Conservation (phyloP, 2,888 invertebrate species). For the Brachyopa scutellaris region DNA sequence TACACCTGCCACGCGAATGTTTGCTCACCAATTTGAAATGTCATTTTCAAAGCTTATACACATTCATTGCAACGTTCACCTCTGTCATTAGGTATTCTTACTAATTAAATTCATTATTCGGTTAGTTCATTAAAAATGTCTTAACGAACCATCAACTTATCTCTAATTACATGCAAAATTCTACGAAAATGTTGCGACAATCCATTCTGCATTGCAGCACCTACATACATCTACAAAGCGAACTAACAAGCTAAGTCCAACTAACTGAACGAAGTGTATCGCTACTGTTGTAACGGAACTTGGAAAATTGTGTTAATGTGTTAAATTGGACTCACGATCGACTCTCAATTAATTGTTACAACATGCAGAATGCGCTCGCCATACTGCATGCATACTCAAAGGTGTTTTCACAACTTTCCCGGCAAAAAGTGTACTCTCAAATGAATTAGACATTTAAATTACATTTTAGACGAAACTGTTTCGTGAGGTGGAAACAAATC, state of each 20-base stretch:
- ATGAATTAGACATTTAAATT: slow-evolving; percentile 49
- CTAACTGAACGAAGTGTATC: slow-evolving; percentile 32
- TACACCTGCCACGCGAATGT: too few relatives aligned
- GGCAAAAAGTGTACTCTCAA: background rate
- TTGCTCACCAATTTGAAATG: too few relatives aligned
- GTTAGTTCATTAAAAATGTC: slow-evolving; percentile 5
- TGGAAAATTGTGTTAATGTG: slow-evolving; percentile 58
- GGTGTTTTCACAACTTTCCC: slow-evolving; percentile 34
- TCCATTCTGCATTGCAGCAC: slow-evolving; percentile 5
- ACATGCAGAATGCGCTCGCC: slow-evolving; percentile 40
- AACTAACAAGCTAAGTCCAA: slow-evolving; percentile 15
- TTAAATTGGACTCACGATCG: slow-evolving; percentile 67
- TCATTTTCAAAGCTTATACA: too few relatives aligned
- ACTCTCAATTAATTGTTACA: slow-evolving; percentile 66
- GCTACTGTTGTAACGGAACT: slow-evolving; percentile 35
- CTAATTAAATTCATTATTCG: too few relatives aligned
- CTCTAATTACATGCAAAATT: slow-evolving; percentile 21
- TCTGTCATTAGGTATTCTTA: too few relatives aligned
- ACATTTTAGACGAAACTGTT: slow-evolving; percentile 30
- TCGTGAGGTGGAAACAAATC: slow-evolving; percentile 39
- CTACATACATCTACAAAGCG: background rate
- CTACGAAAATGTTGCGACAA: slow-evolving; percentile 10
- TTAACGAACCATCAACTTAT: slow-evolving; percentile 1
- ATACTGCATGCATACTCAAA: background rate
- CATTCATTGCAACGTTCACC: too few relatives aligned